A percentile compares a stretch with the other conserved stretches of the same genome.
Conservation (phyloP, 2,888 invertebrate genomes). For the Vesta saturnalis region DNA sequence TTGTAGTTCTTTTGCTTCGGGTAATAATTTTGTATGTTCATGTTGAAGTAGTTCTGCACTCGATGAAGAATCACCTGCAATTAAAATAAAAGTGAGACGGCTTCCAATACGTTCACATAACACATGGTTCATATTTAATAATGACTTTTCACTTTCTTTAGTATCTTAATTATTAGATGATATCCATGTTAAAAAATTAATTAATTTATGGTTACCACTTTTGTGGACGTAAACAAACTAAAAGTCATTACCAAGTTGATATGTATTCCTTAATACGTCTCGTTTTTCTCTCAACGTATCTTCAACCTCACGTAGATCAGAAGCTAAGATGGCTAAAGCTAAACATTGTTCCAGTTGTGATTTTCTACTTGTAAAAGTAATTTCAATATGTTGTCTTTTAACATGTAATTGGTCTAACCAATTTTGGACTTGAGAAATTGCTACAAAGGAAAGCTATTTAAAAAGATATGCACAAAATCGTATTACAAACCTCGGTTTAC, state of each 20-base stretch:
- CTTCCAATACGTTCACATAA: too few relatives aligned
- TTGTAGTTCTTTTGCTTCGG: slow-evolving; percentile 77
- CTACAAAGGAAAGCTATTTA: slow-evolving; percentile 55
- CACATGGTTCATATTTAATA: too few relatives aligned
- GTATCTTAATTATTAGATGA: too few relatives aligned
- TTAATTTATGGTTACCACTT: too few relatives aligned
- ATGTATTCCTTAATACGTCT: slow-evolving; percentile 66
- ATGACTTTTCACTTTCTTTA: too few relatives aligned
- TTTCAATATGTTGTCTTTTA: slow-evolving; percentile 76
- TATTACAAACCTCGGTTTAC: slow-evolving; percentile 58
- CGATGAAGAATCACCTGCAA: slow-evolving; percentile 74
- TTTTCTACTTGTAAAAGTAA: slow-evolving; percentile 74
- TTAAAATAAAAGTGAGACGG: too few relatives aligned
- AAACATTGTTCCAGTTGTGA: slow-evolving; percentile 81
- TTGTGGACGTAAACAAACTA: too few relatives aligned
- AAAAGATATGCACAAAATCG: background rate
- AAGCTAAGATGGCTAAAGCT: slow-evolving; percentile 76
- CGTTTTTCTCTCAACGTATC: slow-evolving; percentile 67
- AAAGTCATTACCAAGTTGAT: slow-evolving; percentile 65
- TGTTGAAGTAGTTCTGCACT: slow-evolving; percentile 74
- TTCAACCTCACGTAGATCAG: slow-evolving; percentile 75
- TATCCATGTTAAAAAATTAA: too few relatives aligned
- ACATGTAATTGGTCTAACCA: slow-evolving; percentile 82
- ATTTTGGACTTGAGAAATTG: slow-evolving; percentile 75
- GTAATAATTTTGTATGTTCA: slow-evolving; percentile 74